These are phyloP conservation scores for Odontophorus gujanensis DNA, from an alignment of 2,113 vertebrate genomes.

Conservation along the genomic window DNA sequence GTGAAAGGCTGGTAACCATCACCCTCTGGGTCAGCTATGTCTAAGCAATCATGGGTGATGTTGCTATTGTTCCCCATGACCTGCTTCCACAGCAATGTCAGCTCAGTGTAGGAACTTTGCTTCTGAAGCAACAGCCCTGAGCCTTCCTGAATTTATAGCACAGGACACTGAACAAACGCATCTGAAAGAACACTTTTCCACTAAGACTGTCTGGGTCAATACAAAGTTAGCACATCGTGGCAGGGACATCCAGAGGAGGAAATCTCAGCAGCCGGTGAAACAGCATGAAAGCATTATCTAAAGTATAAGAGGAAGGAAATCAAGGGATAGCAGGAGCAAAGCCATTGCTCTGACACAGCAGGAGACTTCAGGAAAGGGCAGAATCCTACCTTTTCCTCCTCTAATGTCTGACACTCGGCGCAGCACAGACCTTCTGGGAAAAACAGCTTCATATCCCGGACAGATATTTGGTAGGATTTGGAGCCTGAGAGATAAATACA, in stretches of 20 bases:
- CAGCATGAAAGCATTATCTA: not conserved
- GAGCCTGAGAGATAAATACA: slow-evolving; percentile 71
- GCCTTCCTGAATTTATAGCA: not conserved
- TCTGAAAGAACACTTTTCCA: not conserved
- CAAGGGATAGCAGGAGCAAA: not conserved
- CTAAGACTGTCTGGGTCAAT: not conserved
- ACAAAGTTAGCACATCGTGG: not conserved
- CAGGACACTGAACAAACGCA: not conserved
- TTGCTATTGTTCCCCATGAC: rapidly evolving
- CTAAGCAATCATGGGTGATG: not conserved
- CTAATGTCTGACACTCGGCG: slow-evolving; percentile 32
- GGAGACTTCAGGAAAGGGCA: not conserved
- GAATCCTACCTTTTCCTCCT: slow-evolving; percentile 71
- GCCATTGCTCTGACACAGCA: not conserved
- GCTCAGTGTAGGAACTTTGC: not conserved
- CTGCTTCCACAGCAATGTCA: not conserved
- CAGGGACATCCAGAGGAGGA: not conserved
- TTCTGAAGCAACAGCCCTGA: not conserved
- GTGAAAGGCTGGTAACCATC: not conserved
- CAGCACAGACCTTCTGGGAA: slow-evolving; percentile 80
- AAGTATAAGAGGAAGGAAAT: not conserved
- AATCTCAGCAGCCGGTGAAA: not conserved
- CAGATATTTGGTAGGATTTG: slow-evolving; percentile 66
- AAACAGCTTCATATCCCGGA: slow-evolving; percentile 73
- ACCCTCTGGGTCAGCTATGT: not conserved